Evolutionary conservation across 2,888 invertebrate species (phyloP), one percentile per base, ranked within the genome.

Genomic region (Amblyjoppa fuscipennis): DNA sequence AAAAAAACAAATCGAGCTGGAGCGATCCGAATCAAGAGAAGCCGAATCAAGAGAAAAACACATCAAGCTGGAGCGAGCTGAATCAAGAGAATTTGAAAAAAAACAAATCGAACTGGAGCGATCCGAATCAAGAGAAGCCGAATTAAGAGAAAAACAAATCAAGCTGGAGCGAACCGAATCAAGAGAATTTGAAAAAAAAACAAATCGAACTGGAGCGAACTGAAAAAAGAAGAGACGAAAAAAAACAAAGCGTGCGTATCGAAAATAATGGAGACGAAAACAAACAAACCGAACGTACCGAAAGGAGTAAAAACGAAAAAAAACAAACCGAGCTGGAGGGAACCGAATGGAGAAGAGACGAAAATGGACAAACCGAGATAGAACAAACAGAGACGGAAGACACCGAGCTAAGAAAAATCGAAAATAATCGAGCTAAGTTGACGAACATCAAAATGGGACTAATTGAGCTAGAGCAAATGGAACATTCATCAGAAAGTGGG

Each of bases 161-260:
- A 3, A 31, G 31, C 31, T 49, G 16, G 38, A 34, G 66, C 9
- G 38, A 34, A 9, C 38, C 34, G 66, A 66, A 66, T 7, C 6
- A 38, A 38, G 38, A 31, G 38, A 28, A 66, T n/a, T 9, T 7
- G 66, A 66, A 66, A 66, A 34, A 34, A 38, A 41, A 66, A 38
- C 34, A 66, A 66, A n/a, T 66, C 66, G 34, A 66, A 41, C 66
- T 41, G 20, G n/a, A 66, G 38, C 7, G 38, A 66, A 0, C 49
- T 16, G 49, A 49, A 49, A 16, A 49, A 16, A 6, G 16, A 49
- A 49, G 49, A 49, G 49, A 4, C 16, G 49, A 41, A n/a, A 66
- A 20, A 66, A 66, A 38, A 66, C 38, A 66, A n/a, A n/a, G n/a
- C 66, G 38, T 41, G 34, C 34, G 38, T 16, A 66, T 20, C 38